Base-by-base conservation (phyloP, 2,797 vertebrate genomes). In the Darevskia mixta region DNA sequence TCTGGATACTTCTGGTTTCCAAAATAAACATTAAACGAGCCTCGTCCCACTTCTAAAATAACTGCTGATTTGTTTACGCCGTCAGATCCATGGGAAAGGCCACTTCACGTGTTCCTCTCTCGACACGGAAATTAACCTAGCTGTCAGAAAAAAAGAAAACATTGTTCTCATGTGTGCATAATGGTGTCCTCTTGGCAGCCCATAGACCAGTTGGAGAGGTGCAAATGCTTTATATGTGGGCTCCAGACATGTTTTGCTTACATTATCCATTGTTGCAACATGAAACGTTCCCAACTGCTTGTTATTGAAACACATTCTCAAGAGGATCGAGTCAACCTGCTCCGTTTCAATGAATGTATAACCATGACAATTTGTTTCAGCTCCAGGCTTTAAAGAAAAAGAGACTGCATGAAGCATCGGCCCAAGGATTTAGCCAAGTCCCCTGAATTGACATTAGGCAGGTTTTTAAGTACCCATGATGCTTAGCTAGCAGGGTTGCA, bases 321-420 rank as follows among this genome's bases (percentile, higher is more conserved):
- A n/a, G 32, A 77, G 38, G 73, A 41, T 72, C 18, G 73, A 72
- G 29, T 83, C 10, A 29, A 23, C 20, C 2, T 4, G 15, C 35
- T 77, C 38, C 32, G 29, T 87, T 92, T 73, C 71, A 49, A 73
- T 72, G 8, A 91, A 90, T 79, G 23, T 64, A 76, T 71, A 41
- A 23, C 9, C 41, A 43, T 89, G 23, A 83, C 76, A 79, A 73
- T 27, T 81, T 9, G 1, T 79, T 87, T 91, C 79, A 61, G 9
- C 23, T 91, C 25, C 64, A 85, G 69, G 32, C 8, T 29, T 72
- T 41, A 20, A 55, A 29, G 66, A 35, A 45, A 45, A 11, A 38
- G 29, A 58, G 61, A 79, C 66, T 2, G 67, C 7, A 61, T 73
- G 0, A 84, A 80, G 61, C 61, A 66, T 41, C 11, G 9, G 25